These are phyloP conservation scores for Oceanodroma leucorhoa DNA, from an alignment of 2,797 vertebrate species.

Conservation along the genomic window DNA sequence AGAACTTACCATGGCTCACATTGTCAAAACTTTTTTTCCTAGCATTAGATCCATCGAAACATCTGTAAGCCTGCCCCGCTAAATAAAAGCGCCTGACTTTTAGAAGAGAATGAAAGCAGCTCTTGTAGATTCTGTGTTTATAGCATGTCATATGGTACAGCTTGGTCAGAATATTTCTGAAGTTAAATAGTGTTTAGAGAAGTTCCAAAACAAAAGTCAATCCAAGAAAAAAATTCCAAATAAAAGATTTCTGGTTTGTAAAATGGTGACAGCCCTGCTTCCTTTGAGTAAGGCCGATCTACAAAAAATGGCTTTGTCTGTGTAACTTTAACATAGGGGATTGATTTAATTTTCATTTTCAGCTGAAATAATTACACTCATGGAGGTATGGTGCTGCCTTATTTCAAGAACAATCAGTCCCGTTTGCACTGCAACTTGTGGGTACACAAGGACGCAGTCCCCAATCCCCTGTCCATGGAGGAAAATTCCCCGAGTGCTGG, in stretches of 20 bases:
- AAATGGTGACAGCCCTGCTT: not conserved
- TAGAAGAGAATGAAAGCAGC: slow-evolving; percentile 29
- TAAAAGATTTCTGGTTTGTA: slow-evolving; percentile 19
- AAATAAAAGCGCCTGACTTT: slow-evolving; percentile 38
- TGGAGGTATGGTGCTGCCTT: not conserved
- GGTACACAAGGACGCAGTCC: rapidly evolving
- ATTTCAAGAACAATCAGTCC: not conserved
- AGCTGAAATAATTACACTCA: not conserved
- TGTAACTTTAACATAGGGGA: not conserved
- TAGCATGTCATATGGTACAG: slow-evolving; percentile 43
- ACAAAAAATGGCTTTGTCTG: not conserved
- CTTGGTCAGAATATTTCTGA: slow-evolving; percentile 53
- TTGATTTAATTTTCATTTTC: not conserved
- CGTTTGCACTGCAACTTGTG: not conserved
- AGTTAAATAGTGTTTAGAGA: slow-evolving; percentile 43
- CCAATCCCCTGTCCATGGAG: not conserved
- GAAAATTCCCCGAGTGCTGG: not conserved
- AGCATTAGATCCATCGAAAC: not conserved
- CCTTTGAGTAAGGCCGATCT: not conserved
- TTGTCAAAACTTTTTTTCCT: not conserved
- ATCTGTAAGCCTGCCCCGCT: slow-evolving; percentile 1
- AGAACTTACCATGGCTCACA: not conserved
- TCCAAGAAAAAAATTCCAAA: slow-evolving; percentile 19
- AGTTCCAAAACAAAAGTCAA: slow-evolving; percentile 55
- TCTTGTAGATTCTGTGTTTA: slow-evolving; percentile 34